Evolutionary conservation across 1,140 invertebrate species (phyloP).

Genomic region (Eciton burchellii): DNA sequence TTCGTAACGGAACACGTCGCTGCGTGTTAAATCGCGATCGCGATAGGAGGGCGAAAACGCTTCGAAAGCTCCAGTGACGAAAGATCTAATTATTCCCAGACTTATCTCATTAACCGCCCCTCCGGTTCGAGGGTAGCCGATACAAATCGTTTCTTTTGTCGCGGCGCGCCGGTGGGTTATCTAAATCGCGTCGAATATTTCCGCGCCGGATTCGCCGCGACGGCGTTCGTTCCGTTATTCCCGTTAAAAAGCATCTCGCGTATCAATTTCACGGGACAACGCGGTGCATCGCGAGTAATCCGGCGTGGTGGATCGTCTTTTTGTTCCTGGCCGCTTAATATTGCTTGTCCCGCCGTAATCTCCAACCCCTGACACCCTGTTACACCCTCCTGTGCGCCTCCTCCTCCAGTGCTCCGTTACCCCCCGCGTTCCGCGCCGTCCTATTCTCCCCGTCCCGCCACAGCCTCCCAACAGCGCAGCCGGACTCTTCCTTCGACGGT

Average conservation of each 20-base stretch:
- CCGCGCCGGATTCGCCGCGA: conserved; percentile 43
- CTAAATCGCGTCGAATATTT: conserved; percentile 77
- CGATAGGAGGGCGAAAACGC: conserved; percentile 18
- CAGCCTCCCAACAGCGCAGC: conserved; percentile 58
- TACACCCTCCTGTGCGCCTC: conserved; percentile 45
- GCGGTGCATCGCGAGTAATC: conserved; percentile 79
- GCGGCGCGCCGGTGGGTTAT: conserved; percentile 62
- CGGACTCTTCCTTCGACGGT: conserved; percentile 52
- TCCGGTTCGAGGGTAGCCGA: background rate
- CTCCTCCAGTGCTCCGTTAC: background rate
- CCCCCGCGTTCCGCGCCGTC: conserved; percentile 66
- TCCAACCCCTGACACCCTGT: conserved; percentile 72
- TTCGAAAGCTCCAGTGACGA: conserved; percentile 60
- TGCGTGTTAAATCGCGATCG: background rate
- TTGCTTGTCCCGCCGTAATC: conserved; percentile 82
- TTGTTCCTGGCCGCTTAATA: conserved; percentile 83
- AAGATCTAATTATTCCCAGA: conserved; percentile 75
- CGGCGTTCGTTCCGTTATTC: conserved; percentile 49
- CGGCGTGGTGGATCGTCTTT: conserved; percentile 82
- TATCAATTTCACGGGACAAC: conserved; percentile 85
- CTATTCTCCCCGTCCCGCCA: conserved; percentile 45
- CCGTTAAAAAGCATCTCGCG: conserved; percentile 80
- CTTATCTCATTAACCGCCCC: conserved; percentile 66
- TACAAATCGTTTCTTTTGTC: conserved; percentile 70
- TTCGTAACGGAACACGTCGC: background rate